Evolutionary conservation across 2,888 invertebrate genomes (phyloP).

Genomic region (Deilephila elpenor): DNA sequence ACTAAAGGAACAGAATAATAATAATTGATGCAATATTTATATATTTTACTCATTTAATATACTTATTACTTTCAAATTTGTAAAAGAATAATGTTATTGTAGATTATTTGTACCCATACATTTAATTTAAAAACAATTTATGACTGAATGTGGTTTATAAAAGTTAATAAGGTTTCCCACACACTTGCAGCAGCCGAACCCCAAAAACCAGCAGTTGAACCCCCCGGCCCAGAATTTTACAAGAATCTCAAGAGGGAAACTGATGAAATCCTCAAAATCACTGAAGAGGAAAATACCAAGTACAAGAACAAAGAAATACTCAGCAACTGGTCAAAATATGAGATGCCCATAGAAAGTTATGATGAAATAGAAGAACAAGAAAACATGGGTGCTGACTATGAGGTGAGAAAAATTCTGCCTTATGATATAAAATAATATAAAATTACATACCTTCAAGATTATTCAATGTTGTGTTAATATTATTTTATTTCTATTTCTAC

Average conservation of each 20-base stretch:
- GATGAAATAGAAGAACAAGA: conserved; percentile 77
- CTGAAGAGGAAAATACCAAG: conserved; percentile 72
- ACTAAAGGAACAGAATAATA: too few relatives aligned
- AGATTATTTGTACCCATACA: too few relatives aligned
- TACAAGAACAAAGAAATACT: conserved; percentile 80
- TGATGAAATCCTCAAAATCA: conserved; percentile 78
- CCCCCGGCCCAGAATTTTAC: conserved; percentile 74
- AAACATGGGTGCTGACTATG: conserved; percentile 78
- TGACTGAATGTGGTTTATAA: too few relatives aligned
- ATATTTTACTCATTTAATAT: too few relatives aligned
- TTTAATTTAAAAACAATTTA: too few relatives aligned
- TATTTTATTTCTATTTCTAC: too few relatives aligned
- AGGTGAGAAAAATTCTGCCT: conserved; percentile 52
- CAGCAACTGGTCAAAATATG: conserved; percentile 82
- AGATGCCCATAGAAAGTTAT: conserved; percentile 77
- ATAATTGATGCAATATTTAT: too few relatives aligned
- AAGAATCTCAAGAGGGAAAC: conserved; percentile 74
- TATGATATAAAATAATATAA: not conserved
- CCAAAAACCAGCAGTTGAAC: conserved; percentile 64
- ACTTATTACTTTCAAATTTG: too few relatives aligned
- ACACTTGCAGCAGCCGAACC: conserved; percentile 52
- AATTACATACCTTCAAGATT: too few relatives aligned
- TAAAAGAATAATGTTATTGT: too few relatives aligned
- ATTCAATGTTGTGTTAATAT: too few relatives aligned
- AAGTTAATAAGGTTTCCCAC: too few relatives aligned